Evolutionary conservation across 2,113 vertebrate species (phyloP), one percentile per base, ranked within the genome.

Genomic region (Plotosus lineatus): DNA sequence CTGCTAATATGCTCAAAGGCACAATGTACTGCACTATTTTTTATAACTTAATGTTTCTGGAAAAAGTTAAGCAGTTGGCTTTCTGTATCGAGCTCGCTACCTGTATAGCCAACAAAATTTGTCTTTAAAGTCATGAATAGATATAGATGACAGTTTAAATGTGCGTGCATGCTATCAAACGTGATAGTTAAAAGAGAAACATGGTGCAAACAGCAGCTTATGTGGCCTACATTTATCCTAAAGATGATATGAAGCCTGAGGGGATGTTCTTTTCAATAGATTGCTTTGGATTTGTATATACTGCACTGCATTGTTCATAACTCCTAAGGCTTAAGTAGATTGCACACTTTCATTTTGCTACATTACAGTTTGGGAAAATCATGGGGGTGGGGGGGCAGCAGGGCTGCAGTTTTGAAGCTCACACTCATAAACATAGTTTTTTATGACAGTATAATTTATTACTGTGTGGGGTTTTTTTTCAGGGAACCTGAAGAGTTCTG

Each of bases 211-310:
- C 46, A 50, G 9, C 69, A 6, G 28, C 28, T 51, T 73, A 3
- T 73, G 17, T 72, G 28, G 12, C 74, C 6, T n/a, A 48, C 28
- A 77, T 63, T 63, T 78, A 78, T 63, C 44, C 51, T 48, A 11
- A 78, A 65, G 76, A 78, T 78, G 76, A 78, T 65, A 56, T 77
- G 26, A 61, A 77, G 55, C 56, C 75, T 61, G 7, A 10, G 23
- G 40, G 56, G 6, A 44, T 21, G 4, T 48, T 46, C 75, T 48
- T 31, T 48, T 73, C 58, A 78, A 51, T 65, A 51, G 58, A 50
- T 17, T 50, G 42, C 76, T 38, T 50, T 58, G 58, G 50, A 72
- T 56, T 79, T 56, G 58, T 72, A 80, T 80, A 26, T 33, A n/a
- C 11, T 23, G 53, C 26, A 33, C 36, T 55, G 36, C 58, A 71